Conservation (phyloP, 2,888 invertebrate genomes). For the Rhingia campestris region DNA sequence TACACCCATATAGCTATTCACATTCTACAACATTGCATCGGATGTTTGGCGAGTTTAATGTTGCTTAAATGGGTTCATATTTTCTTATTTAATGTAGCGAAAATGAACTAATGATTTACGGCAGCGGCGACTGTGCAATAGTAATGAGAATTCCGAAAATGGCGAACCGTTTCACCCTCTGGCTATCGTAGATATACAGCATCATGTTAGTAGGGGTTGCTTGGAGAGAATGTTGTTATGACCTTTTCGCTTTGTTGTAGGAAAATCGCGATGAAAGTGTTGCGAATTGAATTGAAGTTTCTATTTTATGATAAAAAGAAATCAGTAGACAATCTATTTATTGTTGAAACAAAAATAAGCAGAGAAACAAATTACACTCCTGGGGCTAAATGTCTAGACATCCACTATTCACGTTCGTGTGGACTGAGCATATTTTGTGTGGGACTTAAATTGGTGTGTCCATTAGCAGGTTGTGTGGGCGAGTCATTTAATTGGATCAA, state of each 20-base stretch:
- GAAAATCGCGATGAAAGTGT: conserved; percentile 13
- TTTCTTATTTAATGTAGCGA: conserved; percentile 82
- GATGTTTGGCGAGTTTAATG: conserved; percentile 76
- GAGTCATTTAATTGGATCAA: conserved; percentile 43
- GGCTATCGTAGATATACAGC: neutral
- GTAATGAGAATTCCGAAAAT: conserved; percentile 52
- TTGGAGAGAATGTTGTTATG: neutral
- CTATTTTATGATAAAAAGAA: conserved; percentile 10
- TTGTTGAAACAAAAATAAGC: conserved; percentile 32
- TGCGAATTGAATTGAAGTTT: conserved; percentile 52
- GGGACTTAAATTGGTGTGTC: conserved; percentile 32
- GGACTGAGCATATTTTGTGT: conserved; percentile 15
- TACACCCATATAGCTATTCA: conserved; percentile 12
- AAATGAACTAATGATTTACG: conserved; percentile 81
- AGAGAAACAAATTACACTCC: conserved; percentile 40
- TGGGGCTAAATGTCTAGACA: conserved; percentile 69
- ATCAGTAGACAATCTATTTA: conserved; percentile 60
- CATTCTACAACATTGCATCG: conserved; percentile 20
- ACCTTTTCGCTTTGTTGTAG: conserved; percentile 5
- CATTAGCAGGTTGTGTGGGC: conserved; percentile 41
- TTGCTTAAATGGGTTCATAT: conserved; percentile 81
- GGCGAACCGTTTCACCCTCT: conserved; percentile 19
- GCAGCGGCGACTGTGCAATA: conserved; percentile 73
- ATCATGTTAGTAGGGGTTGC: neutral
- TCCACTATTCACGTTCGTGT: conserved; percentile 39